Evolutionary conservation across 37 sponge, comb jelly and placozoan species (phyloP), one percentile per base, ranked within the genome.

Genomic region (Chondrosia reniformis): DNA sequence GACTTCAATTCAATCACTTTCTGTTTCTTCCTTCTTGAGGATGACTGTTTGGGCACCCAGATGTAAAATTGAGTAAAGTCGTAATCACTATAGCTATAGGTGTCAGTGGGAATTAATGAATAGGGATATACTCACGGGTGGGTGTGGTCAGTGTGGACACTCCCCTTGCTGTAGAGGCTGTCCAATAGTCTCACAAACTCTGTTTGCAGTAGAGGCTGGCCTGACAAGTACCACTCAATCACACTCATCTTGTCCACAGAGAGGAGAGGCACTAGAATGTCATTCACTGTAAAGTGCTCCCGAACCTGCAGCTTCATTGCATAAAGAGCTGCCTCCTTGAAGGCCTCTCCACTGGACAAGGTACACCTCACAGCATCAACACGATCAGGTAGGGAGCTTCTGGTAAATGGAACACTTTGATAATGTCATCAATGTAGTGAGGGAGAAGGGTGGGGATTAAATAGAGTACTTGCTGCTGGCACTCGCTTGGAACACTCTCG

Each of bases 211-310:
- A 41, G 55, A 22, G 31, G 31, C 7, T 58, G 36, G 24, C 37
- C 88, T 25, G 63, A 64, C 15, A 87, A 40, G 43, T 87, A 87
- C 63, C 81, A 81, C 56, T 89, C 85, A 74, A 89, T 89, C 22
- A 89, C 33, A 34, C 85, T 89, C 30, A 89, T 46, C 76, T 85
- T 89, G 49, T 89, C 90, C 79, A 85, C 31, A 9, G 75, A 85
- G 10, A 89, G 33, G 32, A 89, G 76, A 41, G 90, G 90, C 9
- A 85, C 56, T 15, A 89, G 67, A 58, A 89, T 63, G 78, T 85
- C 41, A 21, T 34, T 41, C 4, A 34, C 19, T 3, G 2, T 25
- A 13, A 69, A 36, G 41, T 39, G 41, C 4, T 39, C 72, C 72
- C 24, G 15, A 19, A 69, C 42, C n/a, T 40, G 8, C 22, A 69